Conservation (phyloP, 2,888 invertebrate species). For the Lithosia quadra region DNA sequence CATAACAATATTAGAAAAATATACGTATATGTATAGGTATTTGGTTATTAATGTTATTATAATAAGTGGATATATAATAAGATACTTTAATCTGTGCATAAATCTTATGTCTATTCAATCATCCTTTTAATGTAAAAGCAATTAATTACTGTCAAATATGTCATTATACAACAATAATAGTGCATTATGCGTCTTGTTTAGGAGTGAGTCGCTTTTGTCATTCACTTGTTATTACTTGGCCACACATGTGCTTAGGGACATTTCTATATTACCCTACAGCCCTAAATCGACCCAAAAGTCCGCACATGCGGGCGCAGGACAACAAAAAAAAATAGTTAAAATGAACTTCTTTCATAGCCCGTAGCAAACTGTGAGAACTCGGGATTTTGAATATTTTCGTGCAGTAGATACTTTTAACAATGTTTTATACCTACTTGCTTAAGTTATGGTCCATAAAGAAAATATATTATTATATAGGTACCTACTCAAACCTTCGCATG, state of each 20-base stretch:
- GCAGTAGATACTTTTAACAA: background rate
- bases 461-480: no score
- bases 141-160: constrained; percentile 44
- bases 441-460: background rate
- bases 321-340: constrained; percentile 44
- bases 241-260: constrained; percentile 74
- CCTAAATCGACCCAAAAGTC: constrained; percentile 56
- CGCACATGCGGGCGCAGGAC: constrained; percentile 78
- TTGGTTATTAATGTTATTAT: no score
- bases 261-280: constrained; percentile 60
- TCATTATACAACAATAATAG: constrained; percentile 43
- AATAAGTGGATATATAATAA: no score
- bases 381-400: constrained; percentile 39
- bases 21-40: no score
- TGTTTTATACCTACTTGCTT: no score
- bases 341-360: constrained; percentile 32
- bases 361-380: constrained; percentile 19
- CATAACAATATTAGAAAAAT: no score
- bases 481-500: no score
- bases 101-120: background rate
- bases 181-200: constrained; percentile 35
- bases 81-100: background rate
- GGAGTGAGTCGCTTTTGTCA: constrained; percentile 58
- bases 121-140: constrained; percentile 14
- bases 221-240: constrained; percentile 65